Evolutionary conservation across 2,888 invertebrate genomes (phyloP).

Genomic region (Heteromyza rotundicornis): DNA sequence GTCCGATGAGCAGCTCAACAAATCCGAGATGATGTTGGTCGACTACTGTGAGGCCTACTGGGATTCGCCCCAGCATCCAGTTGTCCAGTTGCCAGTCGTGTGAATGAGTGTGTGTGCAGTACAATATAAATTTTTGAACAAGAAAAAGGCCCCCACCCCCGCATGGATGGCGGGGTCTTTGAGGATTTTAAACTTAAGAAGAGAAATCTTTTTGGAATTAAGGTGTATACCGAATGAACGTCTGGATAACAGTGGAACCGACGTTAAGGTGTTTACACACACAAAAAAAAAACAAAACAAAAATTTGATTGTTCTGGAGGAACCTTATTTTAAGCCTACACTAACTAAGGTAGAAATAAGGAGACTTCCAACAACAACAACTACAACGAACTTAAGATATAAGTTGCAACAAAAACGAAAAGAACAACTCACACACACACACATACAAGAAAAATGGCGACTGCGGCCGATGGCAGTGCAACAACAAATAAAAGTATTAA

Average conservation of each 20-base stretch:
- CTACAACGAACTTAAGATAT: no score
- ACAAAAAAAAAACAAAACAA: not conserved
- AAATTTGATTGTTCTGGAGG: not conserved
- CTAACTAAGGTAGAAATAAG: no score
- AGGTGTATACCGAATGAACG: constrained; percentile 46
- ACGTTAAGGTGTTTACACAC: constrained; percentile 34
- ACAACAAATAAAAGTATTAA: not conserved
- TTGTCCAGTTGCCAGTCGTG: constrained; percentile 72
- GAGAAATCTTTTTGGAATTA: constrained; percentile 33
- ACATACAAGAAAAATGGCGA: not conserved
- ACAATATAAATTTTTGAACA: constrained; percentile 10
- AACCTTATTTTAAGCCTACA: not conserved
- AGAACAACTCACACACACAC: not conserved
- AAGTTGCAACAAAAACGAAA: no score
- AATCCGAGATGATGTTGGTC: constrained; percentile 69
- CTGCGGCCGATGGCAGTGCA: not conserved
- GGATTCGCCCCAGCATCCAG: constrained; percentile 69
- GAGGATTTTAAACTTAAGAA: constrained; percentile 32
- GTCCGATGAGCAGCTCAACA: constrained; percentile 65
- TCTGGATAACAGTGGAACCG: constrained; percentile 50
- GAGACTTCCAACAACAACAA: no score
- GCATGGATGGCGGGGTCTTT: constrained; percentile 36
- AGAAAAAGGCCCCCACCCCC: constrained; percentile 1
- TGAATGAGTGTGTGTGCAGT: constrained; percentile 53
- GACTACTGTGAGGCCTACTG: constrained; percentile 73